Conservation (phyloP, 2,888 invertebrate genomes). For the Drosophila greeni region DNA sequence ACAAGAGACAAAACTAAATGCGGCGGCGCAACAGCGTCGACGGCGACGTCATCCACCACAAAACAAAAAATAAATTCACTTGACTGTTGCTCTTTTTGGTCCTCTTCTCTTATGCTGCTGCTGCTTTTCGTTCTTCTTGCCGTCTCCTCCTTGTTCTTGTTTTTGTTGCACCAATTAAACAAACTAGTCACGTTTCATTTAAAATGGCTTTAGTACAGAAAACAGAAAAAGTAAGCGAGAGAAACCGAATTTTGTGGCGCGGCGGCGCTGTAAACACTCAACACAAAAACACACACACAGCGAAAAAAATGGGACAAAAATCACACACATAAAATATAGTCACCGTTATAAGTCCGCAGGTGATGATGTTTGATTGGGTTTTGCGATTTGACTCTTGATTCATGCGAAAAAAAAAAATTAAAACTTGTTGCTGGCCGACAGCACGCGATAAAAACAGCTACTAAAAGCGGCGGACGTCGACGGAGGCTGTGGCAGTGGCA, state of each 20-base stretch:
- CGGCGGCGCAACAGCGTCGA: constrained; percentile 39
- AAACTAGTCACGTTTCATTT: constrained; percentile 66
- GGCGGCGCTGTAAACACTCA: constrained; percentile 5
- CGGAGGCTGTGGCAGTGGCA: neutral
- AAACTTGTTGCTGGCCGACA: constrained; percentile 7
- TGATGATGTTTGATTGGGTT: constrained; percentile 1
- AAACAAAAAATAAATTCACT: constrained; percentile 51
- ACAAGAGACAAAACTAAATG: constrained; percentile 28
- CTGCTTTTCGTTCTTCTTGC: constrained; percentile 10
- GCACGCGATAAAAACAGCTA: constrained; percentile 3
- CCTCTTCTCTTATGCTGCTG: constrained; percentile 22
- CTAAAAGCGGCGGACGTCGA: constrained; percentile 3
- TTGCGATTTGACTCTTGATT: constrained; percentile 4
- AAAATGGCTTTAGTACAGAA: constrained; percentile 10
- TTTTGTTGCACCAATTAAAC: constrained; percentile 60
- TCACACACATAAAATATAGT: constrained; percentile 6
- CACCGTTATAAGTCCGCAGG: constrained; percentile 4
- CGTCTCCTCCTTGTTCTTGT: constrained; percentile 14
- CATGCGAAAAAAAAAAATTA: neutral
- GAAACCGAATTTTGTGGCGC: constrained; percentile 14
- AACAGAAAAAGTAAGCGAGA: constrained; percentile 16
- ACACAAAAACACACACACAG: constrained; percentile 5
- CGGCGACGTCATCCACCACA: constrained; percentile 42
- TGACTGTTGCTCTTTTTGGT: constrained; percentile 44
- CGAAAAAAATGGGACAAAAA: constrained; percentile 9